These are phyloP conservation scores for Litocranius walleri DNA, from an alignment of 2,113 vertebrate species.

Conservation along the genomic window DNA sequence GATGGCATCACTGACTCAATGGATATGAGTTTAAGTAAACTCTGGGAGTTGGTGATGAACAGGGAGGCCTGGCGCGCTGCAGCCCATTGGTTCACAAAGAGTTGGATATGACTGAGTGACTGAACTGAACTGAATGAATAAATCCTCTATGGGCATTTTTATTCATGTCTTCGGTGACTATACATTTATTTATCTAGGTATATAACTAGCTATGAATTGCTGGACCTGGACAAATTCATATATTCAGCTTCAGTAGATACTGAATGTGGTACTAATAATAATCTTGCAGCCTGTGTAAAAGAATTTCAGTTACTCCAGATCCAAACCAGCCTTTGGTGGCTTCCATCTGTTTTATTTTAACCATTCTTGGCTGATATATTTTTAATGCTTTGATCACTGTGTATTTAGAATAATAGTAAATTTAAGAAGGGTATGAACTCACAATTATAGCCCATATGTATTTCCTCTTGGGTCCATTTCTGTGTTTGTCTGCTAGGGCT, in stretches of 20 bases:
- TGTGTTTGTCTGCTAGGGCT: background rate
- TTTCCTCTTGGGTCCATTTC: background rate
- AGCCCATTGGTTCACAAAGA: too few species aligned
- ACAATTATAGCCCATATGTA: background rate
- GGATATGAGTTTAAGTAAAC: background rate
- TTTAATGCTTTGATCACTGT: background rate
- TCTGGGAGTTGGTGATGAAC: too few species aligned
- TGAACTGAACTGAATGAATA: background rate
- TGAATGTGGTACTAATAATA: background rate
- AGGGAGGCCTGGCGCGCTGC: too few species aligned
- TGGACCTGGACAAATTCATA: background rate
- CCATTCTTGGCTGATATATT: background rate
- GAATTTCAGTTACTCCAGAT: background rate
- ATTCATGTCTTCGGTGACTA: background rate
- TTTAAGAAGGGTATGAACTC: background rate
- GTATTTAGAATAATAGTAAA: background rate
- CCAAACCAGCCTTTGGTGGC: background rate
- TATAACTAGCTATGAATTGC: background rate
- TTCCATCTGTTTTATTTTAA: slow-evolving; percentile 27
- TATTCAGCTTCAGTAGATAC: background rate
- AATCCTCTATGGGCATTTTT: background rate
- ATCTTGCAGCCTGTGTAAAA: background rate
- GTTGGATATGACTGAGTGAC: background rate
- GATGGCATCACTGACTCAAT: background rate
- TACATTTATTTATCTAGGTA: background rate